Base-by-base conservation (phyloP, 2,113 vertebrate species). In the Vidua chalybeata region DNA sequence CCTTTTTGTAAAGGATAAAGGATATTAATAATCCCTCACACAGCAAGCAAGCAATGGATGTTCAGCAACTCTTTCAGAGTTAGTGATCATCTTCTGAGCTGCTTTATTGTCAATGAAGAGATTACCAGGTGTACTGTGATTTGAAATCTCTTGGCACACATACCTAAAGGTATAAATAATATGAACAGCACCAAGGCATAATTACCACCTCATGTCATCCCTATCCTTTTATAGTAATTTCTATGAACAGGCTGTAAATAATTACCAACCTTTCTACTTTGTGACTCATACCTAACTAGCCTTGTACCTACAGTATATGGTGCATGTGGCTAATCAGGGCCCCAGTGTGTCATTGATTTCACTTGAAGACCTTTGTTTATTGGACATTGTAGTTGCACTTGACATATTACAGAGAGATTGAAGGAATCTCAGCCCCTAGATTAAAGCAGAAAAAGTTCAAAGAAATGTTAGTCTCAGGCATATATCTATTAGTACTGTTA, bases 181-280 rank as follows among this genome's bases (percentile, higher is more conserved):
- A 94, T 46, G 84, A 96, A 95, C 28, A 92, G 45, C 43, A 93
- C 55, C 37, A 71, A 93, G 68, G 26, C n/a, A 27, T 94, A 95
- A 97, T 93, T 87, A 63, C 37, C 67, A 93, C 89, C 75, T 64
- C 27, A 31, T 93, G 80, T 54, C 63, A 56, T 31, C 33, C 33
- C n/a, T 95, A 78, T 86, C 91, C 93, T 97, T 97, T 86, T 97
- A 94, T 90, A 96, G 94, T 73, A 85, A 95, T 87, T 91, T 93
- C 84, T 76, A 92, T 87, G 82, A 95, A 77, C 23, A 39, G 3
- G 1, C 51, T 27, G 43, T 45, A 78, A 87, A 84, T 88, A 90
- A 74, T 69, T 89, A 95, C 93, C 64, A 4, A 74, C 56, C 75
- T 87, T 92, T 94, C 84, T 93, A 77, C 86, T 94, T 90, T 73